These are phyloP conservation scores for Cerceris ruficornis DNA, from an alignment of 2,888 invertebrate genomes.

Conservation along the genomic window DNA sequence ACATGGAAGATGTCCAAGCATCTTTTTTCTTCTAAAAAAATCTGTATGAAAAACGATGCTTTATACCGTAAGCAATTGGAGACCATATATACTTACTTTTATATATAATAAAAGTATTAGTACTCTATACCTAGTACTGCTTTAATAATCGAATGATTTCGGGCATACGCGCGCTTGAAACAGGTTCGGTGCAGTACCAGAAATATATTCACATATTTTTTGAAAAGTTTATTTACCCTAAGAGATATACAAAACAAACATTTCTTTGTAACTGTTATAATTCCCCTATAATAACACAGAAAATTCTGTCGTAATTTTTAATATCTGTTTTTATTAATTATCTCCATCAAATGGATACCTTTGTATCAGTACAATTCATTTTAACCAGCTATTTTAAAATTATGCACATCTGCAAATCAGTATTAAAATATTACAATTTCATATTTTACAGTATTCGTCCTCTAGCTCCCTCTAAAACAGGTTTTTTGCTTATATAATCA, in stretches of 20 bases:
- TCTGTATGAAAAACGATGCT: not conserved
- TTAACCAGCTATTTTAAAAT: constrained; percentile 80
- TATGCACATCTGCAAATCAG: constrained; percentile 82
- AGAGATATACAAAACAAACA: constrained; percentile 86
- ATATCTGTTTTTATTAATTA: constrained; percentile 75
- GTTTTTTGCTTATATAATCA: constrained; percentile 62
- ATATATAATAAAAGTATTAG: constrained; percentile 34
- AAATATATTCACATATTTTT: constrained; percentile 75
- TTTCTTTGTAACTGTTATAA: constrained; percentile 82
- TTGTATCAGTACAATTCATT: constrained; percentile 78
- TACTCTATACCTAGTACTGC: constrained; percentile 48
- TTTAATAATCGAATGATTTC: constrained; percentile 32
- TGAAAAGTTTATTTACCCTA: constrained; percentile 85
- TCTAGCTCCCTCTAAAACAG: constrained; percentile 70
- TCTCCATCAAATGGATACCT: constrained; percentile 72
- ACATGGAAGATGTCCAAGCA: constrained; percentile 26
- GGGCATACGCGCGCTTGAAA: constrained; percentile 28
- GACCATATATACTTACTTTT: constrained; percentile 51
- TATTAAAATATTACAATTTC: constrained; percentile 83
- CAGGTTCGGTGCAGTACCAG: constrained; percentile 54
- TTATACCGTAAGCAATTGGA: constrained; percentile 34
- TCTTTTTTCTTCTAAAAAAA: constrained; percentile 29
- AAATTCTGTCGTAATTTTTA: constrained; percentile 82
- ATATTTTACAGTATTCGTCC: constrained; percentile 80
- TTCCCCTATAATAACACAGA: constrained; percentile 84